Conservation (phyloP, 2,113 vertebrate species). For the Ammodramus savannarum region DNA sequence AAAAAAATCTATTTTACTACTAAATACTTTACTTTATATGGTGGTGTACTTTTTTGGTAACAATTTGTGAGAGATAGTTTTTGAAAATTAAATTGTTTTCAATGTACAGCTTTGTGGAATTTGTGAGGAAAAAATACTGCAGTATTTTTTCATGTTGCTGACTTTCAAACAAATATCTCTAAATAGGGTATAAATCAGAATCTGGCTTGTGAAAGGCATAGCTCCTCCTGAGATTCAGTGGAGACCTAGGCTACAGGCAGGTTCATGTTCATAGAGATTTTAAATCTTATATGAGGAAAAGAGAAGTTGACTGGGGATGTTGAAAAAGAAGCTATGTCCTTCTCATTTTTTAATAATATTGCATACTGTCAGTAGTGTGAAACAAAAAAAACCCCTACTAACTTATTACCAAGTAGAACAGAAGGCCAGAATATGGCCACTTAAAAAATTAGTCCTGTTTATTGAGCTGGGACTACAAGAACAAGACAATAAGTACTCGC, state of each 20-base stretch:
- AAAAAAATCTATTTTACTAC: neutral
- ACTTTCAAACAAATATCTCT: neutral
- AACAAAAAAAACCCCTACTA: neutral
- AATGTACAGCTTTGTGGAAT: neutral
- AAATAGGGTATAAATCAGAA: neutral
- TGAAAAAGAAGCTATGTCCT: neutral
- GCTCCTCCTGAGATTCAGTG: neutral
- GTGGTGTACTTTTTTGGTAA: neutral
- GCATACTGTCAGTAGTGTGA: neutral
- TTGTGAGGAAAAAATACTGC: neutral
- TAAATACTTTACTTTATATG: neutral
- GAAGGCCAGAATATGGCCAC: neutral
- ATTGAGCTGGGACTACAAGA: neutral
- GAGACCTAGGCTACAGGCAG: neutral
- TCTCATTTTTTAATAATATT: neutral
- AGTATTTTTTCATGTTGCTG: neutral
- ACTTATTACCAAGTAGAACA: neutral
- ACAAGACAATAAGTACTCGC: neutral
- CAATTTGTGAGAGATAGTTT: neutral
- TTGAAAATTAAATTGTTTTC: neutral
- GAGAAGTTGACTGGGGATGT: neutral
- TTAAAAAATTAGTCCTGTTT: neutral
- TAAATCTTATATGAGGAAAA: neutral
- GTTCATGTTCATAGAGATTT: neutral
- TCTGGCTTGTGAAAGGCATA: neutral